Evolutionary conservation across 2,797 vertebrate species (phyloP).

Genomic region (Sylvia borin): DNA sequence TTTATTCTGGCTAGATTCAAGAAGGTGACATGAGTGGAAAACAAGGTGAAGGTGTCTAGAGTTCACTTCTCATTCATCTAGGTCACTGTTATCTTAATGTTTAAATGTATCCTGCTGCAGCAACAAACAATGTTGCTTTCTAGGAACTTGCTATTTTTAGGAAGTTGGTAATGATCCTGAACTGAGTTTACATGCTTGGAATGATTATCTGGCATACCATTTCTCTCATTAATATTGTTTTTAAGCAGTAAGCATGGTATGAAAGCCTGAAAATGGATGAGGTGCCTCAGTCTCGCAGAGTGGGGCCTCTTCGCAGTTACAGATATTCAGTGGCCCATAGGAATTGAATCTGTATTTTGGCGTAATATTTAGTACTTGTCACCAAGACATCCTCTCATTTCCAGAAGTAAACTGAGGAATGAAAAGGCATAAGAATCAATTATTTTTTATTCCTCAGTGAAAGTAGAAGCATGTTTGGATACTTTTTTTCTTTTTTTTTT

Average conservation of each 20-base stretch:
- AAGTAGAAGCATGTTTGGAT: not conserved
- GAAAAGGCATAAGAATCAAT: not conserved
- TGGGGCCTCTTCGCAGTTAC: not conserved
- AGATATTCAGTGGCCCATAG: not conserved
- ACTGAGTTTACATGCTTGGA: not conserved
- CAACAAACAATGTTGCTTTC: constrained; percentile 42
- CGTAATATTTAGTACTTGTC: not conserved
- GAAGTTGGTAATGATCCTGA: not conserved
- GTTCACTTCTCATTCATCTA: constrained; percentile 53
- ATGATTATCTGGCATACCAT: not conserved
- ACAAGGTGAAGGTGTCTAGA: constrained; percentile 9
- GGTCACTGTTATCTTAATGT: constrained; percentile 28
- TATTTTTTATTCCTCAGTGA: not conserved
- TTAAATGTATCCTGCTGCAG: constrained; percentile 30
- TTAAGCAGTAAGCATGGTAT: not conserved
- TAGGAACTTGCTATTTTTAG: constrained; percentile 42
- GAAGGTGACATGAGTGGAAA: constrained; percentile 49
- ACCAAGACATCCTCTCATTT: not conserved
- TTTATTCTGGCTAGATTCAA: constrained; percentile 52
- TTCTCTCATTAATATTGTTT: not conserved
- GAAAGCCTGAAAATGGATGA: not conserved
- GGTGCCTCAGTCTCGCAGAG: not conserved
- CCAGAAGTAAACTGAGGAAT: not conserved
- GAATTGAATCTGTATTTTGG: constrained; percentile 6
- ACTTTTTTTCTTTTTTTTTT: not conserved